Base-by-base conservation (phyloP, 92 coral and sea anemone species). In the Scolanthus callimorphus region DNA sequence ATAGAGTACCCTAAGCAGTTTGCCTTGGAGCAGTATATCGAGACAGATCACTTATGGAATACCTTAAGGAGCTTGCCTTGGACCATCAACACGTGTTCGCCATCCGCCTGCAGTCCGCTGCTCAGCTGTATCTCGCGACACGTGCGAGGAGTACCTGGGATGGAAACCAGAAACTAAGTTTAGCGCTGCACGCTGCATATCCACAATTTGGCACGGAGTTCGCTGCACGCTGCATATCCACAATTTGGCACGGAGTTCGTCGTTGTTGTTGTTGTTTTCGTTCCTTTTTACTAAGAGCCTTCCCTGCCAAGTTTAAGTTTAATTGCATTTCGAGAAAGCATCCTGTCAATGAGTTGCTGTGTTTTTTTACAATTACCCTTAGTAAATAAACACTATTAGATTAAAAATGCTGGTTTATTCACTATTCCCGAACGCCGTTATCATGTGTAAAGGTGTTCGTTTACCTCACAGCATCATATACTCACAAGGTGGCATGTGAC, bases 91-190 rank as follows among this genome's bases (percentile, higher is more conserved):
- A 60, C 70, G 25, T 88, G 92, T 52, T 94, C 99, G 2, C 92
- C 86, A 53, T 94, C 96, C 1, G 74, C 75, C 54, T 88, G 90
- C 43, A 80, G 48, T 15, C 99, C 96, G 17, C 60, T 79, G 50
- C 81, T 69, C 27, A 31, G 20, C 71, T 94, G 99, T 19, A 94
- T 73, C 15, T 94, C 99, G 63, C 84, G 80, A 49, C 99, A 94
- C 6, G 85, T 84, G 37, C 60, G 46, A 21, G 99, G 96, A 17
- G 73, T 71, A 55, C 96, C 96, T 88, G 28, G 31, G n/a, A n/a
- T n/a, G n/a, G n/a, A n/a, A n/a, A n/a, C n/a, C n/a, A n/a, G n/a
- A n/a, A n/a, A n/a, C n/a, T n/a, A n/a, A n/a, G n/a, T n/a, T n/a
- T n/a, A n/a, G n/a, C n/a, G n/a, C n/a, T n/a, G n/a, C n/a, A n/a